Percentiles rank a stretch among this genome's conserved stretches.
Evolutionary conservation across 2,888 invertebrate species (phyloP).

Genomic region (Drosophila kambysellisi): DNA sequence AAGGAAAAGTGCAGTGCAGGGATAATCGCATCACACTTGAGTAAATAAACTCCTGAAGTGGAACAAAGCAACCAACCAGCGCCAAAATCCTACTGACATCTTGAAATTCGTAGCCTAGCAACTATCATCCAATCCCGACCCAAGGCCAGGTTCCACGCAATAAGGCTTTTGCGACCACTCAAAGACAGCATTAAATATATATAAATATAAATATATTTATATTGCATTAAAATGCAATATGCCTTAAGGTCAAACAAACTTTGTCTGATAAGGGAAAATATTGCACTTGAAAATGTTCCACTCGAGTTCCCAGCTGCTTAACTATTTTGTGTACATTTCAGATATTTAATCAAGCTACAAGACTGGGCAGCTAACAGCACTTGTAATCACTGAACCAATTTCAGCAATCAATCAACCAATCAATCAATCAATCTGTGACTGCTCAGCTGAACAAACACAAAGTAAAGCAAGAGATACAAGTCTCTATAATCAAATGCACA

Average conservation of each 20-base stretch:
- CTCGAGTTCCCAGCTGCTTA: constrained; percentile 10
- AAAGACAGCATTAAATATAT: neutral
- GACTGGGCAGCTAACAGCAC: neutral
- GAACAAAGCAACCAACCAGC: constrained; percentile 50
- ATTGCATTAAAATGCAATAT: constrained; percentile 30
- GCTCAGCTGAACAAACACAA: constrained; percentile 18
- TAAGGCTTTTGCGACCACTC: constrained; percentile 7
- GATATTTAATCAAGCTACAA: constrained; percentile 23
- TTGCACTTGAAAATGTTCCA: constrained; percentile 1
- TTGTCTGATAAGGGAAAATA: constrained; percentile 4
- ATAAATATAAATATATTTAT: neutral
- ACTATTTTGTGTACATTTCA: constrained; percentile 18
- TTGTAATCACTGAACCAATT: neutral
- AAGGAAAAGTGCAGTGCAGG: constrained; percentile 72
- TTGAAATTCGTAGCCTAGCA: constrained; percentile 21
- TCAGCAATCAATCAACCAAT: constrained; percentile 34
- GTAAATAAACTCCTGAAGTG: constrained; percentile 79
- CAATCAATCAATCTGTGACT: constrained; percentile 29
- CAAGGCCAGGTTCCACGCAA: neutral
- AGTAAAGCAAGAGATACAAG: neutral
- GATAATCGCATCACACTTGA: constrained; percentile 80
- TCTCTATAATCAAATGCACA: neutral
- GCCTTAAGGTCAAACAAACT: constrained; percentile 14
- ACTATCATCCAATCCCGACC: neutral
- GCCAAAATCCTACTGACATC: constrained; percentile 49